Evolutionary conservation across 2,888 invertebrate genomes (phyloP).

Genomic region (Rhamnusium bicolor): DNA sequence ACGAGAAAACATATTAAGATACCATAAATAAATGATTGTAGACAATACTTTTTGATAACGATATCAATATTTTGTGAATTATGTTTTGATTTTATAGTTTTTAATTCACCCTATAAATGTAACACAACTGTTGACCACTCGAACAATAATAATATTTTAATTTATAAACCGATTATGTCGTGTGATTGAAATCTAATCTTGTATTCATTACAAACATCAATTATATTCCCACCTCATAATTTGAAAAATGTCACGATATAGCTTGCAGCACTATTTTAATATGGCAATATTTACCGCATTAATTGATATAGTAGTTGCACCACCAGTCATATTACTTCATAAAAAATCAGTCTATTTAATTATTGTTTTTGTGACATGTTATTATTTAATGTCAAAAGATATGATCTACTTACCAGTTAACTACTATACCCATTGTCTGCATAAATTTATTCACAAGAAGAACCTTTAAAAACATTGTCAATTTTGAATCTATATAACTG

Average conservation of each 20-base stretch:
- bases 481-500: too few relatives aligned
- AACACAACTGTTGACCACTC: background rate
- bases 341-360: background rate
- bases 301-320: constrained; percentile 3
- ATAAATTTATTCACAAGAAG: background rate
- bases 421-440: background rate
- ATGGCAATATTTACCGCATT: background rate
- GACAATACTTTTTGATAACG: too few relatives aligned
- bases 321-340: background rate
- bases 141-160: background rate
- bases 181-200: constrained; percentile 17
- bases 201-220: constrained; percentile 13
- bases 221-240: constrained; percentile 14
- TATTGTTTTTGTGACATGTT: background rate
- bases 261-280: background rate
- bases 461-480: too few relatives aligned
- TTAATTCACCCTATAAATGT: background rate
- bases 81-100: too few relatives aligned
- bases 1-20: too few relatives aligned
- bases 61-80: too few relatives aligned
- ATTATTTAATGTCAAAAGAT: background rate
- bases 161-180: constrained; percentile 5
- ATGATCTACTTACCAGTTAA: background rate
- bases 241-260: constrained; percentile 3
- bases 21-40: too few relatives aligned